Percentiles rank a stretch among this genome's conserved stretches.
phyloP scores from a whole-genome alignment of 1,140 invertebrate genomes.

The Antheraea mylitta region DNA sequence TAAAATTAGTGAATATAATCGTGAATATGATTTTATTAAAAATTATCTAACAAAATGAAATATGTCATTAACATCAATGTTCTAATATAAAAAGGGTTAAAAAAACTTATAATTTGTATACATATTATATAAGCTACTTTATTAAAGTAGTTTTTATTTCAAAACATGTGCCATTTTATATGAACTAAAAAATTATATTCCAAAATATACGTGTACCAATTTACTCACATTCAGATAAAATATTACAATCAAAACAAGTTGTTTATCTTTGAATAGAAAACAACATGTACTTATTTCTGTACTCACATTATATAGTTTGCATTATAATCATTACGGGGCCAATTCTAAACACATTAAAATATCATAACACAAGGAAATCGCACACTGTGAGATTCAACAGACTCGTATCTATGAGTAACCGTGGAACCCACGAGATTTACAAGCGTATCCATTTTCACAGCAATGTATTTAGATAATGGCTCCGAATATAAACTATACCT shows the following conservation, averaged over 20 bases:
- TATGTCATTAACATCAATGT: background rate
- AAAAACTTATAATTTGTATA: background rate
- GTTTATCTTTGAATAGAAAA: conserved; percentile 56
- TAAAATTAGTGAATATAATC: conserved; percentile 31
- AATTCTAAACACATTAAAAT: background rate
- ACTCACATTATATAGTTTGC: conserved; percentile 70
- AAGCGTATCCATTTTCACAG: background rate
- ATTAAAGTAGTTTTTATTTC: conserved; percentile 1
- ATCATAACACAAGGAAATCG: conserved; percentile 23
- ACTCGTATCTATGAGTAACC: too few relatives aligned
- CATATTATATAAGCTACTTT: background rate
- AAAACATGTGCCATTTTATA: background rate
- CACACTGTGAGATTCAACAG: background rate
- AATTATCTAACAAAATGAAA: conserved; percentile 40
- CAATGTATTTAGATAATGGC: background rate
- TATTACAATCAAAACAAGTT: conserved; percentile 20
- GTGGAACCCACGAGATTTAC: background rate
- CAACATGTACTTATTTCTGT: conserved; percentile 74
- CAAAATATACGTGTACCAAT: background rate
- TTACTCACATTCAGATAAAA: background rate
- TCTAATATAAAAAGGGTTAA: background rate
- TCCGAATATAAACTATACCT: conserved; percentile 42
- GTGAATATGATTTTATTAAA: background rate
- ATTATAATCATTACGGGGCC: conserved; percentile 43
- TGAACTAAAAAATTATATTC: conserved; percentile 5